phyloP scores from a whole-genome alignment of 1,140 invertebrate genomes.

The Lucilia sericata region DNA sequence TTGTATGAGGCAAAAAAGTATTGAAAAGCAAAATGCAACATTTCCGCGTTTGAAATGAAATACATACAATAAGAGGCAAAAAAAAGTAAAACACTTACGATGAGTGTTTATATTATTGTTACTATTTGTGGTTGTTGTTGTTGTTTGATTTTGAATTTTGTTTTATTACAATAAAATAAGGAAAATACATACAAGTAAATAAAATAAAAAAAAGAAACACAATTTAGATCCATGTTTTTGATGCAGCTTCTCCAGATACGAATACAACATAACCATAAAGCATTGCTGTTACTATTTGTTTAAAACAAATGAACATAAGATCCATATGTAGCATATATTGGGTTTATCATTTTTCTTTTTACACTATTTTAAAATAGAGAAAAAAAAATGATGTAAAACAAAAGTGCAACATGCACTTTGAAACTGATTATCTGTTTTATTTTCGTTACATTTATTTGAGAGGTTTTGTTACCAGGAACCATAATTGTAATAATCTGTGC shows the following conservation, averaged over 20 bases:
- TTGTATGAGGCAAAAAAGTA: not conserved
- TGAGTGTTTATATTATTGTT: not conserved
- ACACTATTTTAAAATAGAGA: not conserved
- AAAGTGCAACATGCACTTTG: constrained; percentile 6
- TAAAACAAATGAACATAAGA: not conserved
- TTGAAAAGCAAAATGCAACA: not conserved
- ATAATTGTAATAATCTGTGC: too few species aligned
- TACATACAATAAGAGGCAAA: not conserved
- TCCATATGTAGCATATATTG: not conserved
- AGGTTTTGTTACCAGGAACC: not conserved
- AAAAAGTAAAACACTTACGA: not conserved
- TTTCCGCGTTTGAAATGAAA: constrained; percentile 26
- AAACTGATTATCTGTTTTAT: not conserved
- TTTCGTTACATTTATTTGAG: not conserved
- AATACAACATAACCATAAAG: not conserved
- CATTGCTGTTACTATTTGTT: not conserved
- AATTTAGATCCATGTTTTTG: constrained; percentile 3
- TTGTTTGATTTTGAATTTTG: not conserved
- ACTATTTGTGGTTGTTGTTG: not conserved
- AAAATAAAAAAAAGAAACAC: not conserved
- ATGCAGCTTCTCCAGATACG: not conserved
- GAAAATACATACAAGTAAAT: not conserved
- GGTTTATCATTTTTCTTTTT: not conserved
- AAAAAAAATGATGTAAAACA: constrained; percentile 2
- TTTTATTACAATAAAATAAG: constrained; percentile 18